Base-by-base conservation (phyloP, 2,888 invertebrate genomes). In the Tachina fera region DNA sequence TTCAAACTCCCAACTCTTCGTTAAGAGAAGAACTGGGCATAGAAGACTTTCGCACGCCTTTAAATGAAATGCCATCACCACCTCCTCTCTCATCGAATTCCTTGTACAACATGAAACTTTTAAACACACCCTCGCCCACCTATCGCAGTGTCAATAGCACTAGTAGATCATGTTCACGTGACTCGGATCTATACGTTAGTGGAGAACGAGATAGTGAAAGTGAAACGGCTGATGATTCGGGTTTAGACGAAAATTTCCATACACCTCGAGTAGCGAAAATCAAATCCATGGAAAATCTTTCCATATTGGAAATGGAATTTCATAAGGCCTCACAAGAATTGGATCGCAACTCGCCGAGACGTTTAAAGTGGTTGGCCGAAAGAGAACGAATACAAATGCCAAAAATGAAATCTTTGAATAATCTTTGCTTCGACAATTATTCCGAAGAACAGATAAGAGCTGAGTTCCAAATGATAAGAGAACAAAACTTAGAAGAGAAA, bases 261-360 rank as follows among this genome's bases (percentile, higher is more conserved):
- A 92, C 93, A 74, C 93, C 92, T 4, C 89, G 92, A 6, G 91
- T 93, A 53, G 90, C 91, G 3, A 92, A 92, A 89, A 92, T 93
- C 68, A 93, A 93, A 83, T 93, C 93, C 1, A 91, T 93, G 91
- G 93, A 92, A 84, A 93, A 93, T 89, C 88, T 93, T 41, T 92
- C 92, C 43, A 90, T 92, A 77, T 88, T 92, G n/a, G 93, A 92
- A 84, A 90, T 92, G 90, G 92, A 92, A 75, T 92, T 93, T 65
- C 90, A 91, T 72, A 92, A 91, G 75, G 92, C 92, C 16, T 92
- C 92, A 4, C 91, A 91, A 82, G 91, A 91, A 77, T 78, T 92
- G 81, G 92, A 92, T 88, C 90, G 92, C 9, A 91, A 92, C 81
- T 92, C 93, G 0, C 92, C 93, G 74, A 89, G 92, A 10, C 89